Conservation (phyloP, 2,113 vertebrate species). For the Donacobius atricapilla region DNA sequence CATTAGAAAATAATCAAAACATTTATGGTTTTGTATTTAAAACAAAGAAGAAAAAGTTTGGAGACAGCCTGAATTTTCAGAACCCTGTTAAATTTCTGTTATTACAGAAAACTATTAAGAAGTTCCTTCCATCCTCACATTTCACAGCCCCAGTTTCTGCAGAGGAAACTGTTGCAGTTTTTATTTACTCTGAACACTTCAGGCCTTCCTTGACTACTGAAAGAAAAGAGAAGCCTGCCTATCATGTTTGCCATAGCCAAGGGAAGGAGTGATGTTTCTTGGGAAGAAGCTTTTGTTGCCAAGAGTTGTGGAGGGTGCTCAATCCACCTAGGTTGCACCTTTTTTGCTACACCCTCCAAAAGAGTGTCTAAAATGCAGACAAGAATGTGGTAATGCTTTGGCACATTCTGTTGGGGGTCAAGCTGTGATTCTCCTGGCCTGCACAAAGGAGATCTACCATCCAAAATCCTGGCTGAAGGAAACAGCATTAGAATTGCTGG, state of each 20-base stretch:
- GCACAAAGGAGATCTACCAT: not conserved
- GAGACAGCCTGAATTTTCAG: not conserved
- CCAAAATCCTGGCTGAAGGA: not conserved
- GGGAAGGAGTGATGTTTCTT: not conserved
- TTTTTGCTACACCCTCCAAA: not conserved
- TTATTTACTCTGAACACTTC: not conserved
- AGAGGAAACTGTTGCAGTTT: not conserved
- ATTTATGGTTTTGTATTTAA: not conserved
- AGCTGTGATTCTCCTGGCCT: not conserved
- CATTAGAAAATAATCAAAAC: conserved; percentile 20
- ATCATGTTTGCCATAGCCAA: not conserved
- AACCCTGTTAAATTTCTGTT: not conserved
- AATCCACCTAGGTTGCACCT: not conserved
- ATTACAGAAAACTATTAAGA: not conserved
- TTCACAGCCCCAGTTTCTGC: not conserved
- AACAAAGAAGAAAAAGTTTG: not conserved
- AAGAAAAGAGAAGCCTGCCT: not conserved
- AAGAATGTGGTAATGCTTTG: not conserved
- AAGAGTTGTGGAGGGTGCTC: not conserved
- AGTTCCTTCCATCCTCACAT: not conserved
- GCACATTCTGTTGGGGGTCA: not conserved
- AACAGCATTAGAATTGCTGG: not conserved
- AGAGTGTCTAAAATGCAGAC: not conserved
- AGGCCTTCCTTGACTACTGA: not conserved
- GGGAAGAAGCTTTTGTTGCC: not conserved